phyloP scores from a whole-genome alignment of 2,113 vertebrate genomes.

The Amazona guildingii region DNA sequence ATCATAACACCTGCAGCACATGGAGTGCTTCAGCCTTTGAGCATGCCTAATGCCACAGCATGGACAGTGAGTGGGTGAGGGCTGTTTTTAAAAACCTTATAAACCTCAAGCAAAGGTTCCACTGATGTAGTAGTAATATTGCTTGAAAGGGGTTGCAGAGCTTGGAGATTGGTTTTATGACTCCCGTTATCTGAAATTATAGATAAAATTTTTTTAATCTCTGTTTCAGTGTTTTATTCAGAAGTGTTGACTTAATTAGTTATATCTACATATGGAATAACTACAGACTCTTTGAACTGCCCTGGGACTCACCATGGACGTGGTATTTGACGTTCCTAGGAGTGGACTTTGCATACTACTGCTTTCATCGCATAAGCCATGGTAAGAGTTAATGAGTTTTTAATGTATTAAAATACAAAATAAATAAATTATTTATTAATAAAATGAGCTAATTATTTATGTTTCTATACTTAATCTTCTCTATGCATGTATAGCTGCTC shows the following conservation, averaged over 20 bases:
- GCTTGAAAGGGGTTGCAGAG: background rate
- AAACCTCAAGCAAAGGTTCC: background rate
- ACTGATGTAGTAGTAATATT: background rate
- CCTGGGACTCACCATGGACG: slow-evolving; percentile 89
- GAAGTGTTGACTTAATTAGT: slow-evolving; percentile 82
- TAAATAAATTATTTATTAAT: background rate
- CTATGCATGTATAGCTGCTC: background rate
- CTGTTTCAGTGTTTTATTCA: slow-evolving; percentile 78
- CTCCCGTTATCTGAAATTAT: background rate
- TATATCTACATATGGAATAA: slow-evolving; percentile 89
- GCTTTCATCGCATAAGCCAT: slow-evolving; percentile 87
- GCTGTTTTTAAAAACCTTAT: background rate
- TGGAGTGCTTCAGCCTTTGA: background rate
- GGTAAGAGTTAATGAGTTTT: slow-evolving; percentile 72
- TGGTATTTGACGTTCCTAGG: slow-evolving; percentile 90
- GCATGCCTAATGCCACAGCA: background rate
- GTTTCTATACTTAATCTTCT: background rate
- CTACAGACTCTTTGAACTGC: slow-evolving; percentile 81
- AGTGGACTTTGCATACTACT: slow-evolving; percentile 91
- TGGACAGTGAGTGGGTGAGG: background rate
- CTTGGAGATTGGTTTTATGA: background rate
- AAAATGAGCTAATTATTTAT: background rate
- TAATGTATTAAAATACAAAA: background rate
- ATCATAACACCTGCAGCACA: background rate
- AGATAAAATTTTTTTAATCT: background rate